These are phyloP conservation scores for Pachypsylla venusta DNA, from an alignment of 1,140 invertebrate species.

Conservation along the genomic window DNA sequence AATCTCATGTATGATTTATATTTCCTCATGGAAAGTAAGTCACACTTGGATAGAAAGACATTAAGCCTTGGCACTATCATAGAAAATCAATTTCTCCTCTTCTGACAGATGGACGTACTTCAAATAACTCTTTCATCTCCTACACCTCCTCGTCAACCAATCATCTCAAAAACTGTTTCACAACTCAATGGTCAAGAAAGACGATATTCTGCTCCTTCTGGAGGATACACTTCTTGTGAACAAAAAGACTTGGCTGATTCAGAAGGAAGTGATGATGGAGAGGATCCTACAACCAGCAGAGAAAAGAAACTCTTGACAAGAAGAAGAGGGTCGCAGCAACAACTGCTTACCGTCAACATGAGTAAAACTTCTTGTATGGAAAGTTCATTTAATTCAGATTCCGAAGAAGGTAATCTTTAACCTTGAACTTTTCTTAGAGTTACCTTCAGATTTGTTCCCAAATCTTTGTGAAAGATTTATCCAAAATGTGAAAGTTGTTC, in stretches of 20 bases:
- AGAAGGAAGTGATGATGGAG: constrained; percentile 1
- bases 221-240: background rate
- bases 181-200: background rate
- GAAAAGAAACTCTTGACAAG: constrained; percentile 18
- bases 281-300: background rate
- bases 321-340: constrained; percentile 22
- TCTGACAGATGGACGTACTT: background rate
- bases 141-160: background rate
- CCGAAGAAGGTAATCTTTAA: constrained; percentile 1
- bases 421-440: too few species aligned
- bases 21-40: too few species aligned
- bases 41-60: too few species aligned
- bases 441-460: too few species aligned
- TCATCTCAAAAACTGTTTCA: background rate
- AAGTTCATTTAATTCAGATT: constrained; percentile 20
- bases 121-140: background rate
- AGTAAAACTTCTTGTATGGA: constrained; percentile 5
- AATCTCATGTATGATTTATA: too few species aligned
- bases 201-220: background rate
- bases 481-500: too few species aligned
- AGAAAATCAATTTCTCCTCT: too few species aligned
- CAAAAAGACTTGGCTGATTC: background rate
- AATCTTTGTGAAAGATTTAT: too few species aligned
- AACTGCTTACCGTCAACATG: constrained; percentile 16
- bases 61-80: too few species aligned